Percentiles rank a stretch among this genome's conserved stretches.
These are phyloP conservation scores for Noctua pronuba DNA, from an alignment of 2,888 invertebrate genomes.

Conservation along the genomic window DNA sequence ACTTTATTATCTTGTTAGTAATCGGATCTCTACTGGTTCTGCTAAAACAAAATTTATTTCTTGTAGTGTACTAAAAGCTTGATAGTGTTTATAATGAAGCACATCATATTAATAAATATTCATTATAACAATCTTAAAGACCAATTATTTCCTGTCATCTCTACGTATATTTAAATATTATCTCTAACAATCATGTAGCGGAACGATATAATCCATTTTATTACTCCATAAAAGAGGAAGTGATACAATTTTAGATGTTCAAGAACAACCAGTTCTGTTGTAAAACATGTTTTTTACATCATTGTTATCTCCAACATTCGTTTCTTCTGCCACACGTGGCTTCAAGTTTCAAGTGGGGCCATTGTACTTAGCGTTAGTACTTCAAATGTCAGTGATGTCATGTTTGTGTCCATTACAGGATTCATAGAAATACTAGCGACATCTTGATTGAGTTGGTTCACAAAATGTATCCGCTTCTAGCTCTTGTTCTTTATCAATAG, in stretches of 20 bases:
- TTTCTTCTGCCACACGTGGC: conserved; percentile 23
- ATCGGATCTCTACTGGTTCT: conserved; percentile 23
- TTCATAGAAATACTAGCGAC: conserved; percentile 30
- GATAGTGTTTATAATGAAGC: neutral
- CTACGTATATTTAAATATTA: neutral
- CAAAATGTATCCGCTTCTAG: neutral
- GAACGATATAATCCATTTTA: conserved; percentile 5
- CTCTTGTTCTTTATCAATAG: neutral
- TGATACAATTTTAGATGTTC: conserved; percentile 10
- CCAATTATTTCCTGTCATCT: neutral
- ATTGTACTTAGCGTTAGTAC: conserved; percentile 33
- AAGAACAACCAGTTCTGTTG: conserved; percentile 30
- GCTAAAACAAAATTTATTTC: conserved; percentile 1
- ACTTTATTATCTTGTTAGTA: conserved; percentile 18
- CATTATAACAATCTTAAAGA: neutral
- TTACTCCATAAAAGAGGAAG: conserved; percentile 34
- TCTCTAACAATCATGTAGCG: neutral
- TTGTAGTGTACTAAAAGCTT: neutral
- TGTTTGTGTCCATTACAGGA: conserved; percentile 15
- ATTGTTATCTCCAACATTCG: conserved; percentile 34
- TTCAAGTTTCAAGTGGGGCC: conserved; percentile 23
- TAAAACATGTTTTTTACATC: conserved; percentile 12
- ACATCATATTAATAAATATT: neutral
- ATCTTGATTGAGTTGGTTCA: neutral
- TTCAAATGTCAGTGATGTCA: conserved; percentile 36